Evolutionary conservation across 2,888 invertebrate species (phyloP).

Genomic region (Frankliniella fusca): DNA sequence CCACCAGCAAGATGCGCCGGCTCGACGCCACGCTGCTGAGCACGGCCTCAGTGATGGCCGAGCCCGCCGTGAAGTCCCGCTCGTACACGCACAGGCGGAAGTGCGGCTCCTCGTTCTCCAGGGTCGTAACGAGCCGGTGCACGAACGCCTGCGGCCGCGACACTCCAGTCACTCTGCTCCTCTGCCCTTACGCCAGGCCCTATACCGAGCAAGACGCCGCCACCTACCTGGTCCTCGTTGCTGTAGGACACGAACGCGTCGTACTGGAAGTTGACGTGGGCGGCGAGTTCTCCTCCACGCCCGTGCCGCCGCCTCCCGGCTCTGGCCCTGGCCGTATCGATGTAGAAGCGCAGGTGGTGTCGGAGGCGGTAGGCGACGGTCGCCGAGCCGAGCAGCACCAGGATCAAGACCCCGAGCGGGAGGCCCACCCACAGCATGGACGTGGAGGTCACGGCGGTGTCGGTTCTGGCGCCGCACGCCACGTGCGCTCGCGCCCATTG

Average conservation of each 20-base stretch:
- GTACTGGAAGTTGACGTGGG: slow-evolving; percentile 31
- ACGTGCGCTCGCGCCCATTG: background rate
- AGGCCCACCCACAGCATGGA: background rate
- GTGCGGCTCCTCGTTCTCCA: slow-evolving; percentile 58
- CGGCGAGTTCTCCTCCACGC: background rate
- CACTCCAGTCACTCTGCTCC: background rate
- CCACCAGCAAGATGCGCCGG: slow-evolving; percentile 60
- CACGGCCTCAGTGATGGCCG: slow-evolving; percentile 62
- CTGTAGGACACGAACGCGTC: slow-evolving; percentile 35
- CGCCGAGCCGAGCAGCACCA: background rate
- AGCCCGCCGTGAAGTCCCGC: slow-evolving; percentile 62
- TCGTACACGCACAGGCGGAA: slow-evolving; percentile 66
- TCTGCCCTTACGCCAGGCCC: background rate
- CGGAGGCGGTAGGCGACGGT: background rate
- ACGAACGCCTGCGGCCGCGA: slow-evolving; percentile 49
- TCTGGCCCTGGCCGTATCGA: background rate
- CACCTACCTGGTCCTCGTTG: slow-evolving; percentile 30
- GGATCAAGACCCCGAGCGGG: background rate
- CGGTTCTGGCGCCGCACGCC: too few relatives aligned
- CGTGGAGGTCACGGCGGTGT: background rate
- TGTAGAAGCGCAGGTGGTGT: background rate
- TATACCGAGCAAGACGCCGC: background rate
- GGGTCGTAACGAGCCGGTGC: slow-evolving; percentile 54
- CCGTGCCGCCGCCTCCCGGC: too few relatives aligned
- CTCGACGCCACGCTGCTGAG: slow-evolving; percentile 60